Conservation (phyloP, 2,888 invertebrate species). For the Tenthredo distinguenda region DNA sequence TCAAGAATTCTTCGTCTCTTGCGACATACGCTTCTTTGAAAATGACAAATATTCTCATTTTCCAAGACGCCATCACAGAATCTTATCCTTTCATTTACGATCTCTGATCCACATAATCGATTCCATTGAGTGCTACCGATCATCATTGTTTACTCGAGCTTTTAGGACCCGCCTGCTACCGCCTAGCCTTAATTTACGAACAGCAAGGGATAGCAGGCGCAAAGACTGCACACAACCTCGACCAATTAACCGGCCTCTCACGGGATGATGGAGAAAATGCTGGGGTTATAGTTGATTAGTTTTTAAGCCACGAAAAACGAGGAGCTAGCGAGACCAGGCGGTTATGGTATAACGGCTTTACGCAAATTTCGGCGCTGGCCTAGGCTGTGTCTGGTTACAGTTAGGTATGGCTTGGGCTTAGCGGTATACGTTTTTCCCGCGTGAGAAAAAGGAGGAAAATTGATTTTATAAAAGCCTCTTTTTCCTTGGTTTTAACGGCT, state of each 20-base stretch:
- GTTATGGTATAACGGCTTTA: slow-evolving; percentile 24
- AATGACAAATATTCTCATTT: not conserved
- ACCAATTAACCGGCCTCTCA: slow-evolving; percentile 15
- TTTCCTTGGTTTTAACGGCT: not conserved
- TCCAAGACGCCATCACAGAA: not conserved
- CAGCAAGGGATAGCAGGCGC: not conserved
- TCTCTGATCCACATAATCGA: not conserved
- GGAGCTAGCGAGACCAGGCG: slow-evolving; percentile 15
- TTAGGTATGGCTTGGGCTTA: slow-evolving; percentile 19
- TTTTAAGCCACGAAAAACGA: slow-evolving; percentile 35
- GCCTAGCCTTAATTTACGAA: not conserved
- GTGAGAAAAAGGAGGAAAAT: slow-evolving; percentile 30
- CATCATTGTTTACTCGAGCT: not conserved
- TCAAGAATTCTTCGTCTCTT: not conserved
- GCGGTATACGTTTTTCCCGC: slow-evolving; percentile 1
- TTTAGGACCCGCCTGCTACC: not conserved
- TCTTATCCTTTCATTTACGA: not conserved
- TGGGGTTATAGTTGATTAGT: slow-evolving; percentile 44
- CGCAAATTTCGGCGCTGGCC: slow-evolving; percentile 22
- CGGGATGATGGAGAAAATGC: slow-evolving; percentile 11
- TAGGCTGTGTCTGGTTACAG: not conserved
- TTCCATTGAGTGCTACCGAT: not conserved
- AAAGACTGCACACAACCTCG: slow-evolving; percentile 16
- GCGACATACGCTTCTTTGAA: not conserved
- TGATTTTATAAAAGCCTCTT: slow-evolving; percentile 21